phyloP scores from a whole-genome alignment of 2,113 vertebrate species.

The Rhea americana region DNA sequence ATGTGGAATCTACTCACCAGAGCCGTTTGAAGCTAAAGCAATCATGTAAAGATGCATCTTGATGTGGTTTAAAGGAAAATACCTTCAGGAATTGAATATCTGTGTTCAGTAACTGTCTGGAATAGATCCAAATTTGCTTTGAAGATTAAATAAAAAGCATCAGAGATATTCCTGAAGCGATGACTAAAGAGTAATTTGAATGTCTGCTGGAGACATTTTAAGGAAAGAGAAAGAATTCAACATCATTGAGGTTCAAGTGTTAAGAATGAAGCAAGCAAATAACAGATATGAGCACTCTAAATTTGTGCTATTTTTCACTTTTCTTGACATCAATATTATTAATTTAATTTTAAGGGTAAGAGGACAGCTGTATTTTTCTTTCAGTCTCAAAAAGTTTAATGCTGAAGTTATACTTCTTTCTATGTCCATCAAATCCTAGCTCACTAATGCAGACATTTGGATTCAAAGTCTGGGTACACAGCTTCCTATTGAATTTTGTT shows the following conservation, averaged over 20 bases:
- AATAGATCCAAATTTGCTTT: constrained; percentile 36
- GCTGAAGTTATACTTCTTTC: not conserved
- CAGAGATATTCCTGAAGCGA: not conserved
- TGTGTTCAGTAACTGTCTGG: not conserved
- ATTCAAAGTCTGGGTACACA: not conserved
- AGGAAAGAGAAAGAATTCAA: not conserved
- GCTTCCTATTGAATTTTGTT: not conserved
- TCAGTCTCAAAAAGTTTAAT: not conserved
- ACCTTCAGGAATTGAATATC: not conserved
- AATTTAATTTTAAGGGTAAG: not conserved
- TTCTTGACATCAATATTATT: not conserved
- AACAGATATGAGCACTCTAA: not conserved
- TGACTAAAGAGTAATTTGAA: not conserved
- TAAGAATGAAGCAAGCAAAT: constrained; percentile 2
- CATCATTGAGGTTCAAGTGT: not conserved
- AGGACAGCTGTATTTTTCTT: not conserved
- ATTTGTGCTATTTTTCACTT: not conserved
- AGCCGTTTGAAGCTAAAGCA: not conserved
- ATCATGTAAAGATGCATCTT: not conserved
- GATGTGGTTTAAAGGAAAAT: constrained; percentile 13
- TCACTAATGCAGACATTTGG: not conserved
- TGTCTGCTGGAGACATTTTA: not conserved
- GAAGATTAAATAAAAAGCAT: constrained; percentile 19
- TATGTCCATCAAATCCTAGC: not conserved
- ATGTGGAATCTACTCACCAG: not conserved